Base-by-base conservation (phyloP, 2,113 vertebrate genomes). In the Bos taurus region DNA sequence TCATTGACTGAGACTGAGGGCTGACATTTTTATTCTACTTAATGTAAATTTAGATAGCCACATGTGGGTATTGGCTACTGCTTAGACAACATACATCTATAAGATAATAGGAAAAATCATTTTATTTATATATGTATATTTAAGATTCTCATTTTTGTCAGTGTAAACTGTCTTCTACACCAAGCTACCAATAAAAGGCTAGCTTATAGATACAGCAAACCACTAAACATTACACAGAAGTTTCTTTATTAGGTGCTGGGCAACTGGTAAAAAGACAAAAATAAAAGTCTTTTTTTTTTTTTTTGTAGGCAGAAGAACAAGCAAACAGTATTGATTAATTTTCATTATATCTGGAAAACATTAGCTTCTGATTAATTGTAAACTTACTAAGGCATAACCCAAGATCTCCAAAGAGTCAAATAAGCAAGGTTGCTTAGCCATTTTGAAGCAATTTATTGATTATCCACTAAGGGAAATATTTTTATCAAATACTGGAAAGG, bases 111-210 rank as follows among this genome's bases (percentile, higher is more conserved):
- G 14, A 60, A 87, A 86, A 81, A 54, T 78, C 25, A 33, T 19
- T 91, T 86, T 74, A 48, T 81, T 48, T 80, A 86, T 25, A 28
- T 33, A 30, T 40, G 5, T 60, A 91, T 15, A 33, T 57, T 97
- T 78, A 56, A 95, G 83, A 87, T 46, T 46, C 10, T 94, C 9
- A 52, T 33, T 62, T 96, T 48, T 48, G 40, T 48, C 36, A 50
- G 2, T 26, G 3, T 48, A 46, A 48, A 86, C 28, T 0, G 0
- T 90, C 28, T 48, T 88, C 8, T 48, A 21, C 17, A 33, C 12
- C 5, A n/a, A 46, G 26, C 16, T 56, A 19, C 25, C 11, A 28
- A 9, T 5, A 12, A 78, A 19, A 80, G 19, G 7, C 13, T 62
- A 7, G n/a, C 30, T 78, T n/a, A 54, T 0, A 30, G 1, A 7